Evolutionary conservation across 2,888 invertebrate species (phyloP).

Genomic region (Agonopterix alstromeriana): DNA sequence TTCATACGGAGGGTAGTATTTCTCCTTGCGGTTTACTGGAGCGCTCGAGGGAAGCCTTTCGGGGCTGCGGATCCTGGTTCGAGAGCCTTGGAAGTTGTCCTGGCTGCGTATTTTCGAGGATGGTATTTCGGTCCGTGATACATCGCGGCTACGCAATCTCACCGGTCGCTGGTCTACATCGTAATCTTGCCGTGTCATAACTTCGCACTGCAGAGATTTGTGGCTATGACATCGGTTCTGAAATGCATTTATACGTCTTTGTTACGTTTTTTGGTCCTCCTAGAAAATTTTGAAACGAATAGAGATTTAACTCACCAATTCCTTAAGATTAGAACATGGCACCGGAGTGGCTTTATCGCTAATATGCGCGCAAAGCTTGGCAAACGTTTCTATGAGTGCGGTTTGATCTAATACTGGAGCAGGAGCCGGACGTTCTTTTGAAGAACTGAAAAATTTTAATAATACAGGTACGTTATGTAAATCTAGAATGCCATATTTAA

Average conservation of each 20-base stretch:
- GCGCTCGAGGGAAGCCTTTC: slow-evolving; percentile 20
- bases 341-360: slow-evolving; percentile 25
- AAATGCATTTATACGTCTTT: neutral
- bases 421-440: too few relatives aligned
- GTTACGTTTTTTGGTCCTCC: too few relatives aligned
- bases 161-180: slow-evolving; percentile 35
- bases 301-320: neutral
- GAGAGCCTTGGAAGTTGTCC: slow-evolving; percentile 25
- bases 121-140: slow-evolving; percentile 32
- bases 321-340: neutral
- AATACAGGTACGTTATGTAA: too few relatives aligned
- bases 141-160: slow-evolving; percentile 26
- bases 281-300: too few relatives aligned
- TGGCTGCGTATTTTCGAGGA: slow-evolving; percentile 43
- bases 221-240: slow-evolving; percentile 34
- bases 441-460: too few relatives aligned
- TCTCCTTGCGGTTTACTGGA: slow-evolving; percentile 11
- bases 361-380: slow-evolving; percentile 53
- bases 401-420: slow-evolving; percentile 30
- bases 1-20: slow-evolving; percentile 12
- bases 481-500: too few relatives aligned
- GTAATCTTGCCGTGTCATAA: slow-evolving; percentile 23
- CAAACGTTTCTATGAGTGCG: slow-evolving; percentile 53
- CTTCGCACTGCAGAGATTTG: slow-evolving; percentile 64
- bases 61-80: slow-evolving; percentile 23